These are phyloP conservation scores for Rhynchonema sp. DNA, from an alignment of 2,888 invertebrate species.

Conservation along the genomic window DNA sequence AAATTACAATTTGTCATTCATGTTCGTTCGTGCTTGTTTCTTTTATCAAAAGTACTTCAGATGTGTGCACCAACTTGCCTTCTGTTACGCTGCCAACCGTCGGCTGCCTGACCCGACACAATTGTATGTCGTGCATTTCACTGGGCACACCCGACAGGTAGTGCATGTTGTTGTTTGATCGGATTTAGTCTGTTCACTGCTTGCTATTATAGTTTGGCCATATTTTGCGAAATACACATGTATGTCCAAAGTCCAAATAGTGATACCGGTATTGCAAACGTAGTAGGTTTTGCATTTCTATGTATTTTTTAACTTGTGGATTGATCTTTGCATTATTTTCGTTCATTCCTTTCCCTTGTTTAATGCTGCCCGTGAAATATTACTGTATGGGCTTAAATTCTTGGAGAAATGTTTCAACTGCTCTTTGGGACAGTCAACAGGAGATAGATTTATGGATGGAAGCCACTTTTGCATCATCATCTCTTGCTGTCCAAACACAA, in stretches of 20 bases:
- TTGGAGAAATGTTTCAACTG: neutral
- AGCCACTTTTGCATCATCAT: neutral
- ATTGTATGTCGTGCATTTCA: conserved; percentile 4
- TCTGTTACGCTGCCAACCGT: conserved; percentile 8
- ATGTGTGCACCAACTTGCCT: conserved; percentile 3
- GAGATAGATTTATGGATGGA: neutral
- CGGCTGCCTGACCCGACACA: conserved; percentile 3
- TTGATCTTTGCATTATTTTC: no score
- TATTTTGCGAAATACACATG: no score
- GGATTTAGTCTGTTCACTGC: no score
- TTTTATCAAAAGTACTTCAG: conserved; percentile 36
- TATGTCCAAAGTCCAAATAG: no score
- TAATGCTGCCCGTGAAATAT: no score
- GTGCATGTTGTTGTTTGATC: neutral
- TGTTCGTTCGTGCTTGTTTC: no score
- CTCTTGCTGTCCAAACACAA: neutral
- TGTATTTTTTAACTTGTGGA: no score
- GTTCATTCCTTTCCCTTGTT: no score
- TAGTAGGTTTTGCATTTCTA: no score
- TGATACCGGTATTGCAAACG: no score
- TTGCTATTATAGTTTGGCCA: no score
- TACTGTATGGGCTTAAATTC: neutral
- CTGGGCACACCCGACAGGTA: neutral
- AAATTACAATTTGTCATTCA: neutral
- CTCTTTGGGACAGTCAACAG: neutral